These are phyloP conservation scores for Belgica antarctica DNA, from an alignment of 2,888 invertebrate species.

Conservation along the genomic window DNA sequence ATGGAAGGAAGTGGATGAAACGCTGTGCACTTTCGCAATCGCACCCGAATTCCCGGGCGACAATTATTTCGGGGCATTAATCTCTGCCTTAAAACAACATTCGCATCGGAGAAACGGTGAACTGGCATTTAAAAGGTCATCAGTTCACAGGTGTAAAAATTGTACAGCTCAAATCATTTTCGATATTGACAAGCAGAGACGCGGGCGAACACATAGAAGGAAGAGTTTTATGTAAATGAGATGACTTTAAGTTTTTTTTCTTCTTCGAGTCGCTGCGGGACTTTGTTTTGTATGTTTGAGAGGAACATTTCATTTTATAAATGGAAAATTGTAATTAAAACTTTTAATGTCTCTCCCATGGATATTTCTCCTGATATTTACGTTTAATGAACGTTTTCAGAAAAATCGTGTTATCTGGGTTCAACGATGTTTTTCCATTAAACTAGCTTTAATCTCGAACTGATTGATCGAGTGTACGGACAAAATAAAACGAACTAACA, in stretches of 20 bases:
- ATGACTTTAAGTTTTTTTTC: not conserved
- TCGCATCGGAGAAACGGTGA: too few species aligned
- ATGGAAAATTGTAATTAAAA: slow-evolving; percentile 17
- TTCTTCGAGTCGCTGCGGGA: too few species aligned
- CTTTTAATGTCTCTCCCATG: not conserved
- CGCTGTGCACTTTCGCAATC: not conserved
- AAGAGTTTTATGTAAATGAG: too few species aligned
- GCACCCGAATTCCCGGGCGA: too few species aligned
- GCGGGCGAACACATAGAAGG: not conserved
- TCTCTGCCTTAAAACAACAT: not conserved
- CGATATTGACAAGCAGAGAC: too few species aligned
- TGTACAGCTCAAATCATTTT: too few species aligned
- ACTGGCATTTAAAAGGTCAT: slow-evolving; percentile 17
- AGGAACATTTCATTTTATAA: too few species aligned
- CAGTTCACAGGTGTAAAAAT: slow-evolving; percentile 29
- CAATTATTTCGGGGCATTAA: not conserved
- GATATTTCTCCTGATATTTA: not conserved
- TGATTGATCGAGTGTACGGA: slow-evolving; percentile 39
- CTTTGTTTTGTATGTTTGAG: too few species aligned
- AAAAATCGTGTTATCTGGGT: slow-evolving; percentile 27
- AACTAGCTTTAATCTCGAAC: not conserved
- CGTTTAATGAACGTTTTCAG: not conserved
- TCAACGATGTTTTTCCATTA: slow-evolving; percentile 23
- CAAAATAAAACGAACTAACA: slow-evolving; percentile 29
- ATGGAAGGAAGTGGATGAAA: not conserved